phyloP scores from a whole-genome alignment of 2,113 vertebrate genomes.

The Neoarius graeffei region DNA sequence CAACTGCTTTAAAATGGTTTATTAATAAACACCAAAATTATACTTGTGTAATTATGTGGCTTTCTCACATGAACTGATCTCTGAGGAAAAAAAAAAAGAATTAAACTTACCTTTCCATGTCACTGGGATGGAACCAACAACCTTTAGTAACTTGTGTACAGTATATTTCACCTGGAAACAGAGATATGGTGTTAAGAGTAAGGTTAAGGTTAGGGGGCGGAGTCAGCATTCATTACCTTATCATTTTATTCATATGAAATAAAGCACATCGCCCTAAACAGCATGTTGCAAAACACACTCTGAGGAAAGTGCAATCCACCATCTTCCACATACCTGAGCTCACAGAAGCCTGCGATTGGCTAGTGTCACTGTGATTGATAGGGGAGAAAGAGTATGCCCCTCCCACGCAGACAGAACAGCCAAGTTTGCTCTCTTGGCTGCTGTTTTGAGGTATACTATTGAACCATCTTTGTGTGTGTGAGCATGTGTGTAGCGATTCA shows the following conservation, averaged over 20 bases:
- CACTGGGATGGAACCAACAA: background rate
- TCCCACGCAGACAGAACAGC: background rate
- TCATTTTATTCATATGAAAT: background rate
- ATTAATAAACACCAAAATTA: background rate
- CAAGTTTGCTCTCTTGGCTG: background rate
- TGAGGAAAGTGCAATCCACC: background rate
- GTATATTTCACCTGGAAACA: background rate
- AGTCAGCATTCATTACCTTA: background rate
- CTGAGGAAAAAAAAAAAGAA: background rate
- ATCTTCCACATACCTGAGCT: background rate
- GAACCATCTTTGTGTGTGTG: background rate
- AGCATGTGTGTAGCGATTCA: background rate
- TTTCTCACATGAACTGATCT: background rate
- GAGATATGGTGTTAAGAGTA: background rate
- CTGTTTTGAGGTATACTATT: background rate
- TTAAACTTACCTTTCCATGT: background rate
- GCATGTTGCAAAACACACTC: background rate
- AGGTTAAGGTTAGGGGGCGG: background rate
- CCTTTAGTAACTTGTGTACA: background rate
- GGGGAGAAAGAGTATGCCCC: background rate
- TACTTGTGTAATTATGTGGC: background rate
- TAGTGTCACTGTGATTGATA: background rate
- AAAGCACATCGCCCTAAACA: too few species aligned
- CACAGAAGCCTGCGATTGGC: background rate
- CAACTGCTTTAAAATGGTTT: background rate